Evolutionary conservation across 2,888 invertebrate species (phyloP).

Genomic region (Tolmerus cingulatus): DNA sequence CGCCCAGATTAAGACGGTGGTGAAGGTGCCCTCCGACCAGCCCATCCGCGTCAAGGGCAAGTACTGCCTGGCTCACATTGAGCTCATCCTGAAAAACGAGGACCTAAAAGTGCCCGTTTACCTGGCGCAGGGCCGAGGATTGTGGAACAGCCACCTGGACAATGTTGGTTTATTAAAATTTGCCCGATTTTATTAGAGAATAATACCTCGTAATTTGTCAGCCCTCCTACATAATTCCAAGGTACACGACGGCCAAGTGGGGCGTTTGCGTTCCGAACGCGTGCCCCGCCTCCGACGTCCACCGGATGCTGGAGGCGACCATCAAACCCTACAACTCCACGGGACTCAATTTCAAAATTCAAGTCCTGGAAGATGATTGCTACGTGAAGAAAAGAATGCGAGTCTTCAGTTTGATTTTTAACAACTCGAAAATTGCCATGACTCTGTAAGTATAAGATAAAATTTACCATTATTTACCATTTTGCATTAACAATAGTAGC

Average conservation of each 20-base stretch:
- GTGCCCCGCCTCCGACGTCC: slow-evolving; percentile 68
- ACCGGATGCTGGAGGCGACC: slow-evolving; percentile 66
- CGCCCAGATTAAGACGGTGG: slow-evolving; percentile 66
- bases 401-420: slow-evolving; percentile 54
- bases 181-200: not conserved
- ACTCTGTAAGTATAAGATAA: slow-evolving; percentile 63
- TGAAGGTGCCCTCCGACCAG: slow-evolving; percentile 69
- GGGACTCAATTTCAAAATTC: slow-evolving; percentile 68
- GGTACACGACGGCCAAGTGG: slow-evolving; percentile 76
- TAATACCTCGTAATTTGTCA: slow-evolving; percentile 55
- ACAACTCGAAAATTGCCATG: slow-evolving; percentile 62
- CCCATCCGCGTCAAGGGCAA: slow-evolving; percentile 72
- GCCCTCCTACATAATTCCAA: slow-evolving; percentile 78
- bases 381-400: slow-evolving; percentile 63
- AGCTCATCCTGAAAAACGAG: slow-evolving; percentile 68
- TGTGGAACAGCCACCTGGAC: slow-evolving; percentile 71
- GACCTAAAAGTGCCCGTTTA: slow-evolving; percentile 72
- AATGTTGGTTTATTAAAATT: slow-evolving; percentile 65
- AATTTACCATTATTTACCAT: not conserved
- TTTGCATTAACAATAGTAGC: no score
- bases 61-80: slow-evolving; percentile 74
- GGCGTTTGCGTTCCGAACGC: slow-evolving; percentile 74
- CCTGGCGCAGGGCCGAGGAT: slow-evolving; percentile 70
- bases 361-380: slow-evolving; percentile 69
- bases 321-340: slow-evolving; percentile 69